These are phyloP conservation scores for Hypercompe scribonia DNA, from an alignment of 2,888 invertebrate species.

Conservation along the genomic window DNA sequence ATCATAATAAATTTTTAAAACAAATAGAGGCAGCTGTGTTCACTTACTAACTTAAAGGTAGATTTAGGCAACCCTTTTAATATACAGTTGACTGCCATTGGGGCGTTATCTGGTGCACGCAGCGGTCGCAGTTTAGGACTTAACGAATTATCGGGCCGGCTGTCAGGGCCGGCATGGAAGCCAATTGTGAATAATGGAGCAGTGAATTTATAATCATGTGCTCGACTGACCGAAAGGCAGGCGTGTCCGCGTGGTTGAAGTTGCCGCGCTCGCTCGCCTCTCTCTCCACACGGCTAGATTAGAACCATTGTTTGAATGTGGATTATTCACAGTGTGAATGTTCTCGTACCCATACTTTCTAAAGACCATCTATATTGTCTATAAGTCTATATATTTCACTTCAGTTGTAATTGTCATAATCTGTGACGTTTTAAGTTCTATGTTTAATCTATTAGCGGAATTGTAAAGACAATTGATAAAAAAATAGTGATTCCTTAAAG, in stretches of 20 bases:
- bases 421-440: not conserved
- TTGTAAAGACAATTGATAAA: too few species aligned
- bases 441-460: not conserved
- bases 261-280: conserved; percentile 46
- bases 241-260: conserved; percentile 37
- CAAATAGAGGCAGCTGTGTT: conserved; percentile 21
- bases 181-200: conserved; percentile 80
- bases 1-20: conserved; percentile 2
- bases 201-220: conserved; percentile 70
- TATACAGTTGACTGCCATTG: conserved; percentile 73
- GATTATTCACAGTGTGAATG: conserved; percentile 38
- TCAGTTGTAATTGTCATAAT: not conserved
- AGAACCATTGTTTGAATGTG: conserved; percentile 60
- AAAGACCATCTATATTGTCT: not conserved
- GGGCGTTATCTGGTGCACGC: conserved; percentile 78
- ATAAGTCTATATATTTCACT: conserved; percentile 1
- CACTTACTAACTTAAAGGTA: conserved; percentile 28
- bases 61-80: conserved; percentile 55
- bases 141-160: conserved; percentile 79
- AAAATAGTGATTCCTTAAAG: too few species aligned
- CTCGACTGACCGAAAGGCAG: conserved; percentile 48
- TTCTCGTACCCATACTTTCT: conserved; percentile 17
- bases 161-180: conserved; percentile 74
- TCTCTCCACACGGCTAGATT: conserved; percentile 54
- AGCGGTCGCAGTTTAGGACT: conserved; percentile 79